phyloP scores from a whole-genome alignment of 1,140 invertebrate species.

The Ceratina calcarata region DNA sequence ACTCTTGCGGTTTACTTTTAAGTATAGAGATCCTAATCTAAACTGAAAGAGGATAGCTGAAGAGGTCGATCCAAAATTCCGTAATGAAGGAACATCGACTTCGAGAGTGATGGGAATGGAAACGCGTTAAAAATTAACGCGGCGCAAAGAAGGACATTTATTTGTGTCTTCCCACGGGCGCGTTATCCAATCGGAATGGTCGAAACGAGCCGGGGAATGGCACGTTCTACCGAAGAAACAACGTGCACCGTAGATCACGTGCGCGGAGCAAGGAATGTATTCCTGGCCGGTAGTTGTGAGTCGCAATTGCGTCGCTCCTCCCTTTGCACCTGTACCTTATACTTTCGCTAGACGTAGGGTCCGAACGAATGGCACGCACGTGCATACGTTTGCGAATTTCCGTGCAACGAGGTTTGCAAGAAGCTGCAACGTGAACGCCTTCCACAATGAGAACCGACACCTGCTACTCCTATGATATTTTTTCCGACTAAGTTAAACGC shows the following conservation, averaged over 20 bases:
- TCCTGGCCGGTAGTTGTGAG: slow-evolving; percentile 30
- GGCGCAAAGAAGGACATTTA: not conserved
- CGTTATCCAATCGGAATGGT: slow-evolving; percentile 11
- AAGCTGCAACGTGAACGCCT: slow-evolving; percentile 59
- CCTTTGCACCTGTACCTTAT: slow-evolving; percentile 53
- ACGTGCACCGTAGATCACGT: slow-evolving; percentile 45
- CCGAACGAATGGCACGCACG: slow-evolving; percentile 64
- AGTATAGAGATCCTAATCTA: too few relatives aligned
- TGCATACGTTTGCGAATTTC: slow-evolving; percentile 59
- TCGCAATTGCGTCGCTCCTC: slow-evolving; percentile 58
- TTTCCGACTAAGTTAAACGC: slow-evolving; percentile 22
- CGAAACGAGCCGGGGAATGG: not conserved
- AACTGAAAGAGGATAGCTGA: not conserved
- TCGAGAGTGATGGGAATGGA: too few relatives aligned
- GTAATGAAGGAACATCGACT: not conserved
- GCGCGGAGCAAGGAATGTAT: slow-evolving; percentile 40
- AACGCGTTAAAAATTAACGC: slow-evolving; percentile 7
- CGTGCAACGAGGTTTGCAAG: slow-evolving; percentile 49
- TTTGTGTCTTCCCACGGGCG: not conserved
- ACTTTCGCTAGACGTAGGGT: slow-evolving; percentile 51
- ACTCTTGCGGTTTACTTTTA: too few relatives aligned
- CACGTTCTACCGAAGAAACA: not conserved
- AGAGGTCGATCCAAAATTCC: not conserved
- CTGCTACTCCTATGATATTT: slow-evolving; percentile 40
- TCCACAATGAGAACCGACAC: slow-evolving; percentile 54